Percentiles rank a stretch among this genome's conserved stretches.
Evolutionary conservation across 2,113 vertebrate genomes (phyloP).

Genomic region (Nibea coibor): DNA sequence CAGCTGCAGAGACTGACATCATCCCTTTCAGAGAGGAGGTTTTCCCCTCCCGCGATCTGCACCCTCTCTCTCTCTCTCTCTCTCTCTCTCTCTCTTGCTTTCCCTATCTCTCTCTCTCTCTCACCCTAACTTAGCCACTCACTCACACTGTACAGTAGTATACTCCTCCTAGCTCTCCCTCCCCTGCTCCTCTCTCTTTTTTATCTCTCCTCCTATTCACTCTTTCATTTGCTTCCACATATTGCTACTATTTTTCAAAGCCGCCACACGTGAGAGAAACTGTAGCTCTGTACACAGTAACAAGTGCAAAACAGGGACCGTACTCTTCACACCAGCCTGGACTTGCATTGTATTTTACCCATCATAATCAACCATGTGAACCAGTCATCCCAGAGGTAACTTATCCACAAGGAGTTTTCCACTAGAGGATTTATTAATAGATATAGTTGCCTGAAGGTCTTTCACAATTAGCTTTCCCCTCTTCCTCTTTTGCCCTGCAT

Average conservation of each 20-base stretch:
- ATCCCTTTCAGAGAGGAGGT: constrained; percentile 86
- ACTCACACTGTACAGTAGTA: constrained; percentile 73
- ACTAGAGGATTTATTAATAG: constrained; percentile 59
- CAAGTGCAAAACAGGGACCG: constrained; percentile 43
- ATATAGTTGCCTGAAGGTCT: constrained; percentile 44
- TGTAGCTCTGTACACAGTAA: constrained; percentile 35
- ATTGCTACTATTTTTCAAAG: constrained; percentile 67
- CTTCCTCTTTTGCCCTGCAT: constrained; percentile 21
- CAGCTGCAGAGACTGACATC: constrained; percentile 89
- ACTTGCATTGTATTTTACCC: constrained; percentile 27
- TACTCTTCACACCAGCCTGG: constrained; percentile 30
- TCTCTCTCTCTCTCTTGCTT: constrained; percentile 42
- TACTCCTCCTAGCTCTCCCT: constrained; percentile 68
- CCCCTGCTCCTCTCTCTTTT: constrained; percentile 28
- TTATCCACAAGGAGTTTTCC: constrained; percentile 31
- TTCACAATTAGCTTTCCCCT: constrained; percentile 38
- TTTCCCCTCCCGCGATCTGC: constrained; percentile 84
- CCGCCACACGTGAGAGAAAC: constrained; percentile 43
- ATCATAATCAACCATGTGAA: constrained; percentile 37
- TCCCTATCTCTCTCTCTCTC: constrained; percentile 47
- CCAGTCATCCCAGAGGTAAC: constrained; percentile 40
- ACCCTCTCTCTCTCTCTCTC: constrained; percentile 63
- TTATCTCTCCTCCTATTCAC: constrained; percentile 34
- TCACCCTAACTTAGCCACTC: constrained; percentile 60
- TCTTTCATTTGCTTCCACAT: constrained; percentile 52